These are phyloP conservation scores for Tetragnatha versicolor DNA, from an alignment of 1,140 invertebrate genomes.

Conservation along the genomic window DNA sequence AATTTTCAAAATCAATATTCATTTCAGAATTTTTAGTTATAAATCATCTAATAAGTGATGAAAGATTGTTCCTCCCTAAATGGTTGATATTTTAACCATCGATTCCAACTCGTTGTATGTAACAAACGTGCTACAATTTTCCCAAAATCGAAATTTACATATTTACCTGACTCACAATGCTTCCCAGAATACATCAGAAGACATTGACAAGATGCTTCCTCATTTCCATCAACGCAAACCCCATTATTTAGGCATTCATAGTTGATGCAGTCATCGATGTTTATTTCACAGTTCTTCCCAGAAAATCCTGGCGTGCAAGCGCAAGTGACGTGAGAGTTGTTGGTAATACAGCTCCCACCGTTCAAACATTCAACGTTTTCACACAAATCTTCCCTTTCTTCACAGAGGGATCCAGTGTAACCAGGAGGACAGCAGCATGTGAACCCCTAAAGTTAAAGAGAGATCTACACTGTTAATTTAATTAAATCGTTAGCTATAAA, in stretches of 20 bases:
- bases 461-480: too few species aligned
- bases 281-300: constrained; percentile 81
- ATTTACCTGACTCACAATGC: constrained; percentile 85
- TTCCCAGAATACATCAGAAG: constrained; percentile 76
- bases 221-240: constrained; percentile 86
- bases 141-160: constrained; percentile 66
- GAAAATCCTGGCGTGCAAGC: constrained; percentile 73
- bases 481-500: too few species aligned
- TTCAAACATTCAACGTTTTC: constrained; percentile 81
- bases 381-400: constrained; percentile 83
- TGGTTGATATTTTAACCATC: not conserved
- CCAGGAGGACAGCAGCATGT: constrained; percentile 91
- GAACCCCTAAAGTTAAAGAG: constrained; percentile 88
- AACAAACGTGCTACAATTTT: not conserved
- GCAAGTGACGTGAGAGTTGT: constrained; percentile 73
- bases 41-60: too few species aligned
- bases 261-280: constrained; percentile 89
- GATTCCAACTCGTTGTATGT: not conserved
- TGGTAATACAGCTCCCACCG: constrained; percentile 79
- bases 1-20: too few species aligned
- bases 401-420: constrained; percentile 87
- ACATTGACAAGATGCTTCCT: constrained; percentile 56
- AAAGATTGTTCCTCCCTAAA: not conserved
- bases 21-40: too few species aligned
- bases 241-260: constrained; percentile 84